These are phyloP conservation scores for Phenacoccus solenopsis DNA, from an alignment of 1,140 invertebrate genomes.

Conservation along the genomic window DNA sequence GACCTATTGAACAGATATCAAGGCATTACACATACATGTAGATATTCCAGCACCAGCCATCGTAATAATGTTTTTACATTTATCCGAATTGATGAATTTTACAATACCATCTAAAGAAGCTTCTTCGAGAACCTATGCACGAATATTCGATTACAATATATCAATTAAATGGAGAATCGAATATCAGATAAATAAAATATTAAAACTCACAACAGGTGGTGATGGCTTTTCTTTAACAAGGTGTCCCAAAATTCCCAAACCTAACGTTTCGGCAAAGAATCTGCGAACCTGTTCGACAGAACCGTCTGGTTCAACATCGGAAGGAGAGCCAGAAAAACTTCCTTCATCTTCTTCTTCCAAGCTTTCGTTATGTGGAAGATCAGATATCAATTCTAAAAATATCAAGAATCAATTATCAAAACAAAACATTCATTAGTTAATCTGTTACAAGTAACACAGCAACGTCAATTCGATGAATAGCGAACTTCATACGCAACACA, in stretches of 20 bases:
- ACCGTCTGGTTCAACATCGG: slow-evolving; percentile 4
- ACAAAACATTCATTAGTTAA: too few relatives aligned
- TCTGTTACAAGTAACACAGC: too few relatives aligned
- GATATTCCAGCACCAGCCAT: slow-evolving; percentile 92
- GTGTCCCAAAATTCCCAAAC: background rate
- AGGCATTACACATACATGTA: slow-evolving; percentile 54
- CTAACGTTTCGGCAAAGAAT: background rate
- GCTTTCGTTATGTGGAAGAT: background rate
- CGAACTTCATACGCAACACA: too few relatives aligned
- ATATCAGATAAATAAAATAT: background rate
- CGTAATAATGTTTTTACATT: slow-evolving; percentile 77
- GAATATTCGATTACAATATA: background rate
- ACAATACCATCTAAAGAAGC: background rate
- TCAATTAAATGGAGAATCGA: too few relatives aligned
- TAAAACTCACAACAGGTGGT: background rate
- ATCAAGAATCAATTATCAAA: too few relatives aligned
- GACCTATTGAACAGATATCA: too few relatives aligned
- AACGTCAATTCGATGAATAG: too few relatives aligned
- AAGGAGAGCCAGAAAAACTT: background rate
- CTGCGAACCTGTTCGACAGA: background rate
- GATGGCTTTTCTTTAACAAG: background rate
- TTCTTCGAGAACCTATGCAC: background rate
- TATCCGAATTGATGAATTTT: slow-evolving; percentile 54
- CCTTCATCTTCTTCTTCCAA: slow-evolving; percentile 5
- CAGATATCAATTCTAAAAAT: background rate